Base-by-base conservation (phyloP, 2,113 vertebrate genomes). In the Strix uralensis region DNA sequence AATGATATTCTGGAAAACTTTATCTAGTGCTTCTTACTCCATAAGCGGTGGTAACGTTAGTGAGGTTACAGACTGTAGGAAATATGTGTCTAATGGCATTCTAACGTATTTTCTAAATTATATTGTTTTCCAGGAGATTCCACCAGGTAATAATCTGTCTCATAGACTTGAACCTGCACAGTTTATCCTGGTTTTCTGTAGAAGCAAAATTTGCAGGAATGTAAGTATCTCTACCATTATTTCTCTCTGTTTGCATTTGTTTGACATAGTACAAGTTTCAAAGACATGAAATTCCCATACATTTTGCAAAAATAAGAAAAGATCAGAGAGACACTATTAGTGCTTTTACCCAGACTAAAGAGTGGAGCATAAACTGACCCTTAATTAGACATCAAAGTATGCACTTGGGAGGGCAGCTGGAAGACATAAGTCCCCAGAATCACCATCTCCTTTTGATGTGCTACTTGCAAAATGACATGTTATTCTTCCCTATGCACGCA, bases 321-420 rank as follows among this genome's bases (percentile, higher is more conserved):
- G 7, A 93, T 86, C 63, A 88, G 75, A 83, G 57, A 52, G 44
- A 27, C 13, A 55, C 42, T 63, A 44, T 23, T 72, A 90, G 36
- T 66, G 54, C 15, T 94, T 88, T 95, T 93, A 88, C 62, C 29
- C 12, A 71, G 81, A 91, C 82, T n/a, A 75, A 67, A 92, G 65
- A 85, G 34, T 8, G 27, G 25, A 88, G 21, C 17, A 34, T 49
- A 79, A 88, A 70, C 65, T 90, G 81, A 92, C 81, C 90, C 66
- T 82, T 92, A 70, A 84, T 89, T 82, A 92, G 52, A 85, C 78
- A 95, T 94, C 93, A 90, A 96, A 95, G 70, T 75, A 7, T 46
- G 36, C 25, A n/a, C 44, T 75, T 82, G 34, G 58, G 73, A 89
- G 36, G 65, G 61, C 61, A 94, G 81, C 69, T 94, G 73, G 57